Conservation (phyloP, 2,113 vertebrate species). For the Muntiacus muntjak region DNA sequence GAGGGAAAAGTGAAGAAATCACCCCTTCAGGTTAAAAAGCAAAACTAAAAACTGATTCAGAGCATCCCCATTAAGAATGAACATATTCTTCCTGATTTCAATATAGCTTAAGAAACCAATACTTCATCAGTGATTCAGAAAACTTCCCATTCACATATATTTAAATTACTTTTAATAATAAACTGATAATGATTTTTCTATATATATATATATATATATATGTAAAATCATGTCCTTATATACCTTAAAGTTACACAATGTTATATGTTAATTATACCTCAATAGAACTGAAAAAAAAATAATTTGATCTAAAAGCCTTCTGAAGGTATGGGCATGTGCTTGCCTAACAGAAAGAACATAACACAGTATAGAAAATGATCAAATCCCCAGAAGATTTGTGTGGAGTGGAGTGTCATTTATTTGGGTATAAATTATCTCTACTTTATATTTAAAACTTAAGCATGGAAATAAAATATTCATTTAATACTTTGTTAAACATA, state of each 20-base stretch:
- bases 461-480: background rate
- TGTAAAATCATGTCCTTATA: background rate
- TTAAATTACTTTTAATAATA: background rate
- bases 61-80: background rate
- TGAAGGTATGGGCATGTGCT: background rate
- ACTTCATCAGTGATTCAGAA: constrained; percentile 22
- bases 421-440: background rate
- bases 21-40: background rate
- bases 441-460: background rate
- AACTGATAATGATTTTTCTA: background rate
- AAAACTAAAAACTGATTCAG: background rate
- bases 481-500: background rate
- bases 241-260: background rate
- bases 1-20: background rate
- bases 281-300: background rate
- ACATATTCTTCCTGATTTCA: constrained; percentile 5
- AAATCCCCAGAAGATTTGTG: background rate
- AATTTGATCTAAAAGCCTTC: background rate
- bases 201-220: too few species aligned
- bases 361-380: background rate
- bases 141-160: background rate
- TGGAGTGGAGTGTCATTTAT: background rate
- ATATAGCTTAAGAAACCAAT: constrained; percentile 37
- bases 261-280: background rate
- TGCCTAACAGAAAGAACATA: background rate